These are phyloP conservation scores for Babylonia areolata DNA, from an alignment of 1,140 invertebrate genomes.

Conservation along the genomic window DNA sequence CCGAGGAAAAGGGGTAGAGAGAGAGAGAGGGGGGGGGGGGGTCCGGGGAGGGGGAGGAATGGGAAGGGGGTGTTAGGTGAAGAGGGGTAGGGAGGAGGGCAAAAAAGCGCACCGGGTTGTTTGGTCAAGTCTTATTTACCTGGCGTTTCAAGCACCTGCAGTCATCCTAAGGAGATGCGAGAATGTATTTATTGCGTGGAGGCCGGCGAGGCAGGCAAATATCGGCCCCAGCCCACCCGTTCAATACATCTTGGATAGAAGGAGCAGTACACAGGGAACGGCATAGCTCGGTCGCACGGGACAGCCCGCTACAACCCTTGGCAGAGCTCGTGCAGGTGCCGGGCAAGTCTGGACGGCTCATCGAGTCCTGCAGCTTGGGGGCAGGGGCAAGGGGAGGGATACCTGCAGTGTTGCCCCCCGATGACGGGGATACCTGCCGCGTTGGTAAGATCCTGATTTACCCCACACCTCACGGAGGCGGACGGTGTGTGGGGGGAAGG, in stretches of 20 bases:
- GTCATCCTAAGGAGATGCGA: slow-evolving; percentile 29
- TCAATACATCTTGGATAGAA: slow-evolving; percentile 21
- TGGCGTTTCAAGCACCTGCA: slow-evolving; percentile 27
- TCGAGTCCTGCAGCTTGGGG: not conserved
- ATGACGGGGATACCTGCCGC: not conserved
- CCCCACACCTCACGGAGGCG: not conserved
- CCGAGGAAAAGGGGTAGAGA: not conserved
- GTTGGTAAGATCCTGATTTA: slow-evolving; percentile 13
- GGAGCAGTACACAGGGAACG: not conserved
- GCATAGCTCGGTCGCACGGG: slow-evolving; percentile 17
- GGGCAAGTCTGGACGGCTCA: slow-evolving; percentile 4
- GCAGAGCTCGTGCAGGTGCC: not conserved
- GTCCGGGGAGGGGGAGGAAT: not conserved
- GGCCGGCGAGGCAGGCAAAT: not conserved
- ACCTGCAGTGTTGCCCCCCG: not conserved
- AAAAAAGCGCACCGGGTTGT: slow-evolving; percentile 14
- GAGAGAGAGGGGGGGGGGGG: not conserved
- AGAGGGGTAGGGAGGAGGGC: not conserved
- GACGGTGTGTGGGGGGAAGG: not conserved
- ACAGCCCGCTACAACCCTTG: not conserved
- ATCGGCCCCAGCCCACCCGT: not conserved
- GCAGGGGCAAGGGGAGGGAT: not conserved
- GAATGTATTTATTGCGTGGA: slow-evolving; percentile 34
- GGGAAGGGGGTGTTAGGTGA: not conserved
- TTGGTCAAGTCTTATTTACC: slow-evolving; percentile 32